A percentile compares a stretch with the other conserved stretches of the same genome.
Conservation (phyloP, 1,140 invertebrate species). For the Drosophila guanche region DNA sequence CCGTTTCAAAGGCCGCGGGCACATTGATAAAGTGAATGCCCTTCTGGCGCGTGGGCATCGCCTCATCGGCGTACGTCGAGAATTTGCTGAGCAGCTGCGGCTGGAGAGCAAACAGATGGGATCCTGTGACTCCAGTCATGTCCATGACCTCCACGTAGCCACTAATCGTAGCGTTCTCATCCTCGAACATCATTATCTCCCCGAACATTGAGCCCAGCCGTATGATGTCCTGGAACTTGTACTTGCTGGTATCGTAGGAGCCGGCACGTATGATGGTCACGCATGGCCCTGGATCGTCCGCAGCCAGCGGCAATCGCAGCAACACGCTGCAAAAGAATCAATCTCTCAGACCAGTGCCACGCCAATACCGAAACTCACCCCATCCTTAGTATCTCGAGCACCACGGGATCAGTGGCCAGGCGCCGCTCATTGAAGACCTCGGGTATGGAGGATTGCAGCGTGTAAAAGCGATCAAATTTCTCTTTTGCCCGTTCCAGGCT, state of each 20-base stretch:
- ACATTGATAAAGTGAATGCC: conserved; percentile 85
- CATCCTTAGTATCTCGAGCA: conserved; percentile 84
- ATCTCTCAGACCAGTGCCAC: no score
- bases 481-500: conserved; percentile 87
- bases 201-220: conserved; percentile 78
- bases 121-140: conserved; percentile 82
- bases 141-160: conserved; percentile 84
- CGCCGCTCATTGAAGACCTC: conserved; percentile 84
- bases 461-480: conserved; percentile 87
- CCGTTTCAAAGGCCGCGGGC: conserved; percentile 84
- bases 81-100: conserved; percentile 84
- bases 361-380: conserved; percentile 80
- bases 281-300: conserved; percentile 77
- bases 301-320: conserved; percentile 61
- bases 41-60: conserved; percentile 85
- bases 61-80: conserved; percentile 85
- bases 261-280: conserved; percentile 83
- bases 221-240: conserved; percentile 77
- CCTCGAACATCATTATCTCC: conserved; percentile 83
- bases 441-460: conserved; percentile 85
- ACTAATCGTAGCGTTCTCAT: conserved; percentile 78
- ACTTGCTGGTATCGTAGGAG: conserved; percentile 68
- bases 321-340: conserved; percentile 49
- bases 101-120: conserved; percentile 84
- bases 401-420: conserved; percentile 70